A percentile compares a stretch with the other conserved stretches of the same genome.
phyloP scores from a whole-genome alignment of 2,888 invertebrate genomes.

The Latrodectus elegans region DNA sequence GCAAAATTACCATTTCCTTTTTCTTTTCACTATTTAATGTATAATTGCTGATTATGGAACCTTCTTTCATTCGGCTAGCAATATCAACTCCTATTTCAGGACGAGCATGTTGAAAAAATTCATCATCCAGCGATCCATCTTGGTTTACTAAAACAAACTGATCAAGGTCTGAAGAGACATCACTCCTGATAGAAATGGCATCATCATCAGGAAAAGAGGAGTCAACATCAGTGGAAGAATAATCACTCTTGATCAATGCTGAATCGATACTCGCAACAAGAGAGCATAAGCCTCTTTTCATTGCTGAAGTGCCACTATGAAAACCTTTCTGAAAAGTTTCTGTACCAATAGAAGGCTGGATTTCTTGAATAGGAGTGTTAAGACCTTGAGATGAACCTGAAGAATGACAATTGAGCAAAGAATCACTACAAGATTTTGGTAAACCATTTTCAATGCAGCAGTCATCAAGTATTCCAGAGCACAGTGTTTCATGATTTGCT shows the following conservation, averaged over 20 bases:
- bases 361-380: conserved; percentile 51
- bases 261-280: conserved; percentile 68
- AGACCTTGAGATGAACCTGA: conserved; percentile 55
- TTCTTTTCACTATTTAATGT: conserved; percentile 69
- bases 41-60: conserved; percentile 61
- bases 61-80: conserved; percentile 63
- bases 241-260: conserved; percentile 55
- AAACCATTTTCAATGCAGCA: conserved; percentile 54
- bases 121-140: conserved; percentile 63
- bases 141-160: conserved; percentile 69
- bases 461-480: conserved; percentile 60
- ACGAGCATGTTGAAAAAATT: conserved; percentile 58
- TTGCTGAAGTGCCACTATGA: conserved; percentile 62
- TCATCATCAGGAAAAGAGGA: conserved; percentile 69
- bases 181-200: conserved; percentile 70
- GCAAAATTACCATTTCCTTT: conserved; percentile 63
- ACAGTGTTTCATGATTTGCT: conserved; percentile 26
- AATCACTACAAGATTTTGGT: conserved; percentile 69
- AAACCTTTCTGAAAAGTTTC: conserved; percentile 67
- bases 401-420: conserved; percentile 67
- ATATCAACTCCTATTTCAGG: conserved; percentile 64
- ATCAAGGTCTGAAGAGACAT: conserved; percentile 71
- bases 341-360: conserved; percentile 35
- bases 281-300: conserved; percentile 65
- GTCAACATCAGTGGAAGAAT: conserved; percentile 45